These are phyloP conservation scores for Penaeus japonicus DNA, from an alignment of 1,140 invertebrate species.

Conservation along the genomic window DNA sequence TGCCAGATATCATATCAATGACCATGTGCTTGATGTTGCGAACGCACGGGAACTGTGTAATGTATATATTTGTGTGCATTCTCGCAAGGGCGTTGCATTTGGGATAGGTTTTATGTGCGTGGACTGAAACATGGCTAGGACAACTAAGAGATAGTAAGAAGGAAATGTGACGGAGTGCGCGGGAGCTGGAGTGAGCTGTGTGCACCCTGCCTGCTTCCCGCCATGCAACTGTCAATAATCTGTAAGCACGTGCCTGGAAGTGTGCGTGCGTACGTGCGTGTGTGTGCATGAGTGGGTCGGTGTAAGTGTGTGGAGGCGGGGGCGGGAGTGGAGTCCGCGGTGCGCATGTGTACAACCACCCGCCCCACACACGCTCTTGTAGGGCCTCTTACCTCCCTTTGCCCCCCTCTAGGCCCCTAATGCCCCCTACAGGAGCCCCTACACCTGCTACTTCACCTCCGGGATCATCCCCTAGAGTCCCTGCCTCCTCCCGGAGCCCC, in stretches of 20 bases:
- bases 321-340: not conserved
- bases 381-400: slow-evolving; percentile 9
- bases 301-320: slow-evolving; percentile 15
- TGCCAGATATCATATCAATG: too few relatives aligned
- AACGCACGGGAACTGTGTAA: too few relatives aligned
- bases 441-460: slow-evolving; percentile 30
- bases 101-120: too few relatives aligned
- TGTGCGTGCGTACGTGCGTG: slow-evolving; percentile 36
- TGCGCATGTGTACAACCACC: slow-evolving; percentile 39
- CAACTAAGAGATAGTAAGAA: not conserved
- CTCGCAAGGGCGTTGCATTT: too few relatives aligned
- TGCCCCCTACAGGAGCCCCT: slow-evolving; percentile 30
- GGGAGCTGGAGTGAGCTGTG: slow-evolving; percentile 35
- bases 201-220: slow-evolving; percentile 37
- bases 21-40: too few relatives aligned
- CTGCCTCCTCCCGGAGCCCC: too few relatives aligned
- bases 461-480: slow-evolving; percentile 19
- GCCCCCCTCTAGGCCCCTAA: not conserved
- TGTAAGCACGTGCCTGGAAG: slow-evolving; percentile 51
- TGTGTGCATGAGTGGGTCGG: slow-evolving; percentile 32
- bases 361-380: slow-evolving; percentile 31
- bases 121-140: too few relatives aligned
- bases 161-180: not conserved
- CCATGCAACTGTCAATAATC: slow-evolving; percentile 53
- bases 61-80: too few relatives aligned